Base-by-base conservation (phyloP, 1,140 invertebrate species). In the Anastatus disparis region DNA sequence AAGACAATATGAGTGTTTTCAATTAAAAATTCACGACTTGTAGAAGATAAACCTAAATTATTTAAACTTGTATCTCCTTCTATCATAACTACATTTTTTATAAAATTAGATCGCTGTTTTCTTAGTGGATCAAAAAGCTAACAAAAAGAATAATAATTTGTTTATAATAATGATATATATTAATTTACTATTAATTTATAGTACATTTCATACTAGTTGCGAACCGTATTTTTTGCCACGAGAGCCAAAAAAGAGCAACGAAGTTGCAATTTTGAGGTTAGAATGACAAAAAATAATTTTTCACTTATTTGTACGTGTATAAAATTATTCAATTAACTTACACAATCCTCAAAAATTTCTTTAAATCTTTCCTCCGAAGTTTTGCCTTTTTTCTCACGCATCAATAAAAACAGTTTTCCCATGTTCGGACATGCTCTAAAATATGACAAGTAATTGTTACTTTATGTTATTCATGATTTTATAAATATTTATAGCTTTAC, bases 301-400 rank as follows among this genome's bases (percentile, higher is more conserved):
- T n/a, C n/a, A n/a, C n/a, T n/a, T n/a, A 46, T 4, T 46, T 29
- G 22, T 46, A 2, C 20, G 17, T 22, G 93, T 75, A 72, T 91
- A 7, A 22, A 22, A 2, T 3, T 42, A 46, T 22, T 2, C 2
- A 9, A 9, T 13, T 42, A 55, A 80, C 87, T 87, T 77, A 90
- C 89, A 29, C 76, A 53, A 72, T 87, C 84, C 20, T 88, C 83
- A 53, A 90, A 90, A 48, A 87, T 85, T 76, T 89, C 87, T 29
- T 89, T 86, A 6, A 89, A 85, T 59, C 90, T 82, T 66, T 89
- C 86, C 4, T 80, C 73, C 0, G 88, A 84, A 20, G 87, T 86
- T 76, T 91, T 90, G 24, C 89, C 90, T 75, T 91, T 91, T 81
- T 94, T 94, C 0, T 89, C 83, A 72, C 93, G 82, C 29, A 93